These are phyloP conservation scores for Piaya cayana DNA, from an alignment of 2,113 vertebrate species.

Conservation along the genomic window DNA sequence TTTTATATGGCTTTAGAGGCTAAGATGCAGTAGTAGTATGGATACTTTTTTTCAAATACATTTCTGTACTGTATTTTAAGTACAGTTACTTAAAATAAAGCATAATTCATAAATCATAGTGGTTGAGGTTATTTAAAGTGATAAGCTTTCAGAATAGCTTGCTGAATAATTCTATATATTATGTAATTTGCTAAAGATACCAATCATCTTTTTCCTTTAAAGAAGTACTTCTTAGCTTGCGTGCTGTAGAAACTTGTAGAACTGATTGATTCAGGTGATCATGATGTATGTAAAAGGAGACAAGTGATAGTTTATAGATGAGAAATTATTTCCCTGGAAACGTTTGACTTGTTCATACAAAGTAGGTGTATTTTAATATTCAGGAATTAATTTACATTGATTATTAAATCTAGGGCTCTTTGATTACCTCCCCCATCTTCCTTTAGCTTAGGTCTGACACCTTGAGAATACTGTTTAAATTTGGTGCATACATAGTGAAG, in stretches of 20 bases:
- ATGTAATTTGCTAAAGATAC: constrained; percentile 46
- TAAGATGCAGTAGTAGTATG: neutral
- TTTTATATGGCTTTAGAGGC: neutral
- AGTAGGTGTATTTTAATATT: constrained; percentile 28
- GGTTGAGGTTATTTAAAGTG: constrained; percentile 4
- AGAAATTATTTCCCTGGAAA: constrained; percentile 31
- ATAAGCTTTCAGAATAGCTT: constrained; percentile 27
- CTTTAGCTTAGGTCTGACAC: neutral
- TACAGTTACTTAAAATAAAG: neutral
- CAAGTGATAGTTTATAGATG: constrained; percentile 15
- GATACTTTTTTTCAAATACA: neutral
- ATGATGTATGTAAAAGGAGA: neutral
- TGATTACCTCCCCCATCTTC: neutral
- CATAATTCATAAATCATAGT: neutral
- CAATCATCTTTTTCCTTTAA: neutral
- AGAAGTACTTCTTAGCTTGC: neutral
- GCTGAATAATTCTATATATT: constrained; percentile 13
- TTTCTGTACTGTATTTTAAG: neutral
- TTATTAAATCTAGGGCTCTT: neutral
- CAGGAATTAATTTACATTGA: constrained; percentile 9
- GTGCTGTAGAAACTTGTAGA: neutral
- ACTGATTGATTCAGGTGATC: neutral
- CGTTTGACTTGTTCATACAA: neutral
- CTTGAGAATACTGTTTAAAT: neutral
- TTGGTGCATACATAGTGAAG: neutral